Percentiles rank a stretch among this genome's conserved stretches.
Evolutionary conservation across 1,140 invertebrate species (phyloP).

Genomic region (Drosophila miranda): DNA sequence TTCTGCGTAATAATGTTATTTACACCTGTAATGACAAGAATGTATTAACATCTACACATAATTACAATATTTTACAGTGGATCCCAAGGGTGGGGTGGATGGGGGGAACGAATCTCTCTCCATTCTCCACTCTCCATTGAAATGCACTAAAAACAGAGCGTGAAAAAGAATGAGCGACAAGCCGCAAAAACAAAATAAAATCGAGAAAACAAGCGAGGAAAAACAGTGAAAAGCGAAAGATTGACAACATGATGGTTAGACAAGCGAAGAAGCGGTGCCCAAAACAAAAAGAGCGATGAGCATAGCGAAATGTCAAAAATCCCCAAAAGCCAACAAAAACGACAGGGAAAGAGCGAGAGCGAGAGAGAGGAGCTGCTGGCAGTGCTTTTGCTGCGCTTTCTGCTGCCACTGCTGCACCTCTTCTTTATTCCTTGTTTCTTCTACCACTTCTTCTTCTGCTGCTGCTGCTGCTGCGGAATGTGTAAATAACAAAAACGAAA

Average conservation of each 20-base stretch:
- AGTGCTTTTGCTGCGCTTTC: conserved; percentile 31
- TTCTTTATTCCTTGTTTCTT: too few relatives aligned
- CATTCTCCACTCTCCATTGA: background rate
- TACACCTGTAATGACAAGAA: conserved; percentile 34
- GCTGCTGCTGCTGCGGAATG: conserved; percentile 55
- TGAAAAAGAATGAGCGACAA: conserved; percentile 31
- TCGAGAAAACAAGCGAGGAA: conserved; percentile 10
- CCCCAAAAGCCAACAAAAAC: conserved; percentile 55
- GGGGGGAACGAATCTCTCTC: too few relatives aligned
- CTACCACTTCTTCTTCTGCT: background rate
- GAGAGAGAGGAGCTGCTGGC: conserved; percentile 47
- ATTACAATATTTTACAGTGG: conserved; percentile 21
- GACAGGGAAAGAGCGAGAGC: conserved; percentile 6
- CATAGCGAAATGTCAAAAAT: conserved; percentile 81
- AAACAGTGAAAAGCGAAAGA: conserved; percentile 69
- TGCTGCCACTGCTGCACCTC: conserved; percentile 6
- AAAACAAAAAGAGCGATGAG: conserved; percentile 76
- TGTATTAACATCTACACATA: conserved; percentile 35
- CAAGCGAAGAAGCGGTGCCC: conserved; percentile 66
- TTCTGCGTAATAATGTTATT: conserved; percentile 20
- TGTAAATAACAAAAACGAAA: conserved; percentile 80
- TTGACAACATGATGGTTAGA: conserved; percentile 79
- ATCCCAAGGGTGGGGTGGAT: too few relatives aligned
- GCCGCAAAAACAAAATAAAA: conserved; percentile 53
- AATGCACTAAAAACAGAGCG: conserved; percentile 38